Percentiles rank a stretch among this genome's conserved stretches.
Conservation (phyloP, 2,113 vertebrate genomes). For the Irena cyanogastra region DNA sequence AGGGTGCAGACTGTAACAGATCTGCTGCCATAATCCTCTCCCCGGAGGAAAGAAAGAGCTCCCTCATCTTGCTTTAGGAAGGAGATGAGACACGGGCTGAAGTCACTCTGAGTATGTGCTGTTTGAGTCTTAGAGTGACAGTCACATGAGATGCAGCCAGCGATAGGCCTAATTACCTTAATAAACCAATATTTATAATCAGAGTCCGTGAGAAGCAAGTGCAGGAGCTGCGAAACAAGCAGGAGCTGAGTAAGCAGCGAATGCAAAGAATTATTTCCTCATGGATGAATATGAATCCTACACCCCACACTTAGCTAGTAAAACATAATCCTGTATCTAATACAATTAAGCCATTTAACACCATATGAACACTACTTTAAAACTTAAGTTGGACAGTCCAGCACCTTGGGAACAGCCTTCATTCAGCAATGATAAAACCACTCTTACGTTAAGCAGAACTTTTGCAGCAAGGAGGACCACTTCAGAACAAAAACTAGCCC, state of each 20-base stretch:
- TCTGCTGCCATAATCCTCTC: neutral
- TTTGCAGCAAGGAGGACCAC: neutral
- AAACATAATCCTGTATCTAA: neutral
- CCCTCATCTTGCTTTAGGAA: neutral
- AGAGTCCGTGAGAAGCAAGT: neutral
- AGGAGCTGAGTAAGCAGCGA: neutral
- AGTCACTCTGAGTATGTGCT: neutral
- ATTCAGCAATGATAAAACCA: neutral
- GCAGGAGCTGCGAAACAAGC: neutral
- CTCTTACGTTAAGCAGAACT: neutral
- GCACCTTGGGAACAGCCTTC: neutral
- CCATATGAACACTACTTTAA: neutral
- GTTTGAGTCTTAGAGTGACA: neutral
- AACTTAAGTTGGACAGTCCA: neutral
- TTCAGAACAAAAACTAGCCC: neutral
- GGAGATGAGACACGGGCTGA: neutral
- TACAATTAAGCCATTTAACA: slow-evolving; percentile 21
- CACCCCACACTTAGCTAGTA: neutral
- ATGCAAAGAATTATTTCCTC: neutral
- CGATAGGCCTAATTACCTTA: neutral
- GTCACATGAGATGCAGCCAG: neutral
- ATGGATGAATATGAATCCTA: neutral
- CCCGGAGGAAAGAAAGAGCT: neutral
- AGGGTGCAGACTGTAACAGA: neutral
- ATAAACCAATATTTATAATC: neutral